A percentile compares a stretch with the other conserved stretches of the same genome.
These are phyloP conservation scores for Drosophila melanosoma DNA, from an alignment of 2,888 invertebrate species.

Conservation along the genomic window DNA sequence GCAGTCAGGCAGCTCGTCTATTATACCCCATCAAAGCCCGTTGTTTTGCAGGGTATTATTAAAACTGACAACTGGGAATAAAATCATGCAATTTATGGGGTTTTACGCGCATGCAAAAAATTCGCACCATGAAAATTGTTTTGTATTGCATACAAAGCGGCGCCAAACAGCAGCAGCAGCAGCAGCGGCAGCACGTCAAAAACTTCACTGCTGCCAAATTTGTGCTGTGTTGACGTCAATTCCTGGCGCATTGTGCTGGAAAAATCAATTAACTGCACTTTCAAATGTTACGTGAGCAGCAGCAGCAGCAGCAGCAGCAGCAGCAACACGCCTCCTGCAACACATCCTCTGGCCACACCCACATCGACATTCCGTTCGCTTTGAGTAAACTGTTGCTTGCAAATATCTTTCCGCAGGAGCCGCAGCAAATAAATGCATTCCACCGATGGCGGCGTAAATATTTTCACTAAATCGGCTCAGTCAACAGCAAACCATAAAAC, in stretches of 20 bases:
- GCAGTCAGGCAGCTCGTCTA: background rate
- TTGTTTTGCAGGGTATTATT: slow-evolving; percentile 38
- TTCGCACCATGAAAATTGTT: slow-evolving; percentile 15
- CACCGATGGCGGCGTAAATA: slow-evolving; percentile 57
- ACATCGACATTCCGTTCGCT: background rate
- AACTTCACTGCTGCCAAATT: slow-evolving; percentile 18
- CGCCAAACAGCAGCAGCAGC: slow-evolving; percentile 7
- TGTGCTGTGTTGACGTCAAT: slow-evolving; percentile 34
- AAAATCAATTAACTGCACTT: slow-evolving; percentile 80
- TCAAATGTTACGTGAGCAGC: slow-evolving; percentile 72
- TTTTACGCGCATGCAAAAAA: slow-evolving; percentile 39
- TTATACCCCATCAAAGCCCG: background rate
- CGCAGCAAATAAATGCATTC: slow-evolving; percentile 62
- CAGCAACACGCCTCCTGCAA: background rate
- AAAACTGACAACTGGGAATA: slow-evolving; percentile 54
- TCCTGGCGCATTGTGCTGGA: slow-evolving; percentile 68
- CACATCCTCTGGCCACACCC: background rate
- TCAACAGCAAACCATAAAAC: slow-evolving; percentile 26
- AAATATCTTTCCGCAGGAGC: slow-evolving; percentile 67
- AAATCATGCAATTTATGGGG: slow-evolving; percentile 68
- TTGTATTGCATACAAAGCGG: slow-evolving; percentile 58
- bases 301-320: slow-evolving; percentile 11
- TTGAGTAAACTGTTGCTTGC: slow-evolving; percentile 47
- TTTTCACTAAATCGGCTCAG: slow-evolving; percentile 77
- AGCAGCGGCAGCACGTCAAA: slow-evolving; percentile 21